phyloP scores from a whole-genome alignment of 1,140 invertebrate species.

The Steinernema feltiae region DNA sequence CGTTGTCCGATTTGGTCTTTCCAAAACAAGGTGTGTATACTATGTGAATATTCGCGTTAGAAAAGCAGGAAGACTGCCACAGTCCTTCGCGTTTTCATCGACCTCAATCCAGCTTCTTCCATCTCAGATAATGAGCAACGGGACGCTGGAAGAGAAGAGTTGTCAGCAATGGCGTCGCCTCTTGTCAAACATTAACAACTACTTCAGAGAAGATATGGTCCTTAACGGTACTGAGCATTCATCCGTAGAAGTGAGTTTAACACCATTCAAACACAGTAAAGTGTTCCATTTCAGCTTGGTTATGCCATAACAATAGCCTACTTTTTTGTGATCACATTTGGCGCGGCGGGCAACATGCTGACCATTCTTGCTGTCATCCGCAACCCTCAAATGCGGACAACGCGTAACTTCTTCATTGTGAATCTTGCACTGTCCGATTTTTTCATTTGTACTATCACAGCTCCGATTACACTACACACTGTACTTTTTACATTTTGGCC shows the following conservation, averaged over 20 bases:
- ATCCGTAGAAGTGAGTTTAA: slow-evolving; percentile 39
- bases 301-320: slow-evolving; percentile 46
- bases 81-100: too few species aligned
- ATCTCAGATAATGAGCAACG: slow-evolving; percentile 25
- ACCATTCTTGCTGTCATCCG: slow-evolving; percentile 52
- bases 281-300: slow-evolving; percentile 41
- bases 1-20: too few species aligned
- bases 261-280: not conserved
- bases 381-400: slow-evolving; percentile 50
- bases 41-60: too few species aligned
- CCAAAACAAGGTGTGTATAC: too few species aligned
- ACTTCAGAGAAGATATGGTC: slow-evolving; percentile 54
- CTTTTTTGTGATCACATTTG: slow-evolving; percentile 46
- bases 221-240: slow-evolving; percentile 53
- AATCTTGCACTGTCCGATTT: slow-evolving; percentile 56
- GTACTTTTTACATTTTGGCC: slow-evolving; percentile 57
- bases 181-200: slow-evolving; percentile 46
- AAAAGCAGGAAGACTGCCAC: too few species aligned
- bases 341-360: slow-evolving; percentile 48
- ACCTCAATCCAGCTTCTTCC: slow-evolving; percentile 22
- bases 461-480: slow-evolving; percentile 56
- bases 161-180: slow-evolving; percentile 36
- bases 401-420: slow-evolving; percentile 57
- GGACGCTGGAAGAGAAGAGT: slow-evolving; percentile 9
- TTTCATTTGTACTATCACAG: slow-evolving; percentile 57